These are phyloP conservation scores for Natrix natrix DNA, from an alignment of 2,797 vertebrate species.

Conservation along the genomic window DNA sequence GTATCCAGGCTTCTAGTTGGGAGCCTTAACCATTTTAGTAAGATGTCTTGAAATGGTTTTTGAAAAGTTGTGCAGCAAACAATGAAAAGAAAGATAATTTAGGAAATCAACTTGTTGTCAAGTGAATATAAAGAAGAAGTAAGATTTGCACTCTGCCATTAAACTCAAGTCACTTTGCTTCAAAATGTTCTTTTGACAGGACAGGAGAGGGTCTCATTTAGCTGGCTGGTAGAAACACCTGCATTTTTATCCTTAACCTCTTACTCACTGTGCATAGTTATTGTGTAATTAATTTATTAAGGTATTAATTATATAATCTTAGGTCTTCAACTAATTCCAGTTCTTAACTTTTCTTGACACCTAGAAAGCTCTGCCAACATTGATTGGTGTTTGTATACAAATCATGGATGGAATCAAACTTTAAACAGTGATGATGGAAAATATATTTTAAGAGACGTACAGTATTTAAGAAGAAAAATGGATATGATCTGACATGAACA, in stretches of 20 bases:
- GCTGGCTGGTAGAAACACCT: constrained; percentile 72
- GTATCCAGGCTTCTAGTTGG: not conserved
- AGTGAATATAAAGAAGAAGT: not conserved
- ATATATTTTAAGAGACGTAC: not conserved
- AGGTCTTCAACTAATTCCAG: not conserved
- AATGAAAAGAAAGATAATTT: not conserved
- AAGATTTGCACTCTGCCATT: constrained; percentile 60
- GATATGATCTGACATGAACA: not conserved
- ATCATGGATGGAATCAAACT: not conserved
- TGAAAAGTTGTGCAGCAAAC: not conserved
- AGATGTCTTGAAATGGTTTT: not conserved
- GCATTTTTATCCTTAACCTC: constrained; percentile 77
- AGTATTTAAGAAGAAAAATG: not conserved
- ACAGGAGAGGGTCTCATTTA: constrained; percentile 72
- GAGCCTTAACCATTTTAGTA: not conserved
- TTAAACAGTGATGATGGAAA: not conserved
- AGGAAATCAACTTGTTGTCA: not conserved
- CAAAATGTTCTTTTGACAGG: constrained; percentile 79
- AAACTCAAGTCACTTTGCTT: constrained; percentile 75
- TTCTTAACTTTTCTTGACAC: not conserved
- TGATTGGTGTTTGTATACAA: not conserved
- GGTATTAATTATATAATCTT: not conserved
- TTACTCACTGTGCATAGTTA: constrained; percentile 77
- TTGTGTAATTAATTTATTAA: constrained; percentile 80
- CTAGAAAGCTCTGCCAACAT: not conserved